These are phyloP conservation scores for Thamnaconus septentrionalis DNA, from an alignment of 2,113 vertebrate species.

Conservation along the genomic window DNA sequence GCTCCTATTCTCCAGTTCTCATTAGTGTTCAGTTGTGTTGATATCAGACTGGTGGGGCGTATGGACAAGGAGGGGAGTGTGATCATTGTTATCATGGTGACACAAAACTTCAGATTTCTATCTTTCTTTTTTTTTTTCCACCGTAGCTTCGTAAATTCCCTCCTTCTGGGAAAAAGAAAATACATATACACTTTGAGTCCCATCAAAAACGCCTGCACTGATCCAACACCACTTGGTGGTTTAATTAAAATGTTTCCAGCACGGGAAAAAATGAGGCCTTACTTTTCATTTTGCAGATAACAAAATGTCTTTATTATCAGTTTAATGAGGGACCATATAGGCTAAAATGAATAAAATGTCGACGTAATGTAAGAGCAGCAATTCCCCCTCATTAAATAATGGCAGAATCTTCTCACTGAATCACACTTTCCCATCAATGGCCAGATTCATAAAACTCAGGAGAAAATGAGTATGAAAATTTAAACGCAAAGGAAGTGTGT, in stretches of 20 bases:
- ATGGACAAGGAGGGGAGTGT: slow-evolving; percentile 4
- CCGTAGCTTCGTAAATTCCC: slow-evolving; percentile 4
- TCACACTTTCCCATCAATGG: slow-evolving; percentile 22
- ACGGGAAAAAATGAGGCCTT: slow-evolving; percentile 65
- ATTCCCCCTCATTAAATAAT: slow-evolving; percentile 54
- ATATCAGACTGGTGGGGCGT: too few relatives aligned
- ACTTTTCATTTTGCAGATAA: slow-evolving; percentile 69
- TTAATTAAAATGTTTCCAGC: slow-evolving; percentile 72
- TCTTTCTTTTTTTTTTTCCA: slow-evolving; percentile 7
- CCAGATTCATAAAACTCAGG: slow-evolving; percentile 21
- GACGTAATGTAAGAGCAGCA: slow-evolving; percentile 50
- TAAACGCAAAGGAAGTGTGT: not conserved
- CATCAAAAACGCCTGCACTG: slow-evolving; percentile 50
- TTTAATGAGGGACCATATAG: slow-evolving; percentile 64
- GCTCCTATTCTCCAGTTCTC: too few relatives aligned
- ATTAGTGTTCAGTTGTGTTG: too few relatives aligned
- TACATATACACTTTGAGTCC: slow-evolving; percentile 4
- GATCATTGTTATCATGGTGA: slow-evolving; percentile 21
- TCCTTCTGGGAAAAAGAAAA: slow-evolving; percentile 20
- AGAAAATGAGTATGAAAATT: slow-evolving; percentile 32
- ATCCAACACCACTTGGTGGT: slow-evolving; percentile 62
- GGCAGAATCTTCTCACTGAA: slow-evolving; percentile 33
- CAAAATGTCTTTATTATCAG: slow-evolving; percentile 72
- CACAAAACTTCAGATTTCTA: slow-evolving; percentile 23
- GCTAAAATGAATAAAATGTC: slow-evolving; percentile 72